These are phyloP conservation scores for Odobenus rosmarus DNA, from an alignment of 2,113 vertebrate species.

Conservation along the genomic window DNA sequence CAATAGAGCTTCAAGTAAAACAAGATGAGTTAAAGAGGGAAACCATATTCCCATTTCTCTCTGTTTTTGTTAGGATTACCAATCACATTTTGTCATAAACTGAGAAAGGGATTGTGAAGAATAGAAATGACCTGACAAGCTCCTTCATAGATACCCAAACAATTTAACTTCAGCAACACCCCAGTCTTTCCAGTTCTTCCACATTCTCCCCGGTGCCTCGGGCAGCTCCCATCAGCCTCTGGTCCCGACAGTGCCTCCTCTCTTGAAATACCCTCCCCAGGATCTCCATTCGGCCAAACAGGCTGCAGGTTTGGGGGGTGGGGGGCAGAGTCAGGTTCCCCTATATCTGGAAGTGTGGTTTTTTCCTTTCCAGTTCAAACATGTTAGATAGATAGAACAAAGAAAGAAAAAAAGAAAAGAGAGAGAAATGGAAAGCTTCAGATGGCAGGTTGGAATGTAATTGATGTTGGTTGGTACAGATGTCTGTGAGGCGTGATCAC, in stretches of 20 bases:
- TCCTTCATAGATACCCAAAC: background rate
- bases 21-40: background rate
- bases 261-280: background rate
- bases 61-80: background rate
- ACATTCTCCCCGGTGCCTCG: background rate
- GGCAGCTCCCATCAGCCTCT: background rate
- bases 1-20: background rate
- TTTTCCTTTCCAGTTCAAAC: background rate
- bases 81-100: background rate
- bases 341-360: background rate
- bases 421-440: background rate
- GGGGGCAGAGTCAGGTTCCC: background rate
- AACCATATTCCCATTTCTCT: background rate
- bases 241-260: background rate
- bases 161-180: conserved; percentile 7
- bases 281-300: background rate
- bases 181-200: conserved; percentile 45
- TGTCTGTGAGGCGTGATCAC: background rate
- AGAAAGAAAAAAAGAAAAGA: background rate
- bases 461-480: background rate
- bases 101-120: conserved; percentile 5
- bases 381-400: background rate
- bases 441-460: background rate
- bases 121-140: background rate
- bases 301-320: too few relatives aligned